Evolutionary conservation across 1,140 invertebrate species (phyloP), one percentile per base, ranked within the genome.

Genomic region (Nylanderia fulva): DNA sequence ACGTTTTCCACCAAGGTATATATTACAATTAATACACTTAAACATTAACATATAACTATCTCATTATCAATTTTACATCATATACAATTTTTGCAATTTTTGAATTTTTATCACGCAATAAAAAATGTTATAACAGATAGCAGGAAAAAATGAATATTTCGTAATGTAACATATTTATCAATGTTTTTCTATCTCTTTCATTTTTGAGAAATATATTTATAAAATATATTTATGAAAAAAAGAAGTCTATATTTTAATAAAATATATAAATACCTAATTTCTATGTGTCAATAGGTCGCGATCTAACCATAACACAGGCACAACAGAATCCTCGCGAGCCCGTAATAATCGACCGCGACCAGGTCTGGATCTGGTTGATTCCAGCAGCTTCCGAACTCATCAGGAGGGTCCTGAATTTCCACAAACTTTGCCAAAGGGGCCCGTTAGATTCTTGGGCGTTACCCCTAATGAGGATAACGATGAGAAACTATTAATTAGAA

Each of bases 311-410:
- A 94, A 93, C 27, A 93, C 93, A 0, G 94, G 92, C 27, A 94
- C 94, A 1, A 95, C 93, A 0, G 94, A 95, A 68, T 69, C 92
- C 0, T 93, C 94, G 39, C 94, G 95, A 64, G 93, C 94, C 13
- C 95, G 96, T 71, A 95, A 95, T 82, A 95, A 95, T 71, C 95
- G 96, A 4, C 94, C 96, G 76, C 95, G 97, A 79, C 97, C 97
- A 24, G 97, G 96, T 88, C 94, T 97, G 58, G 97, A 98, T 90
- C 93, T 98, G 18, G 97, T 98, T 0, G 97, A 98, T 92, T 97
- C 97, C 84, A 96, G 96, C 74, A 97, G 96, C 76, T 98, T 98
- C 93, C 96, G 97, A 84, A 97, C 97, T 0, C 96, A 97, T 87
- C 96, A 96, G 48, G 95, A 96, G 54, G 94, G 93, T n/a, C 95